phyloP scores from a whole-genome alignment of 2,888 invertebrate genomes.

The Opisthograptis luteolata region DNA sequence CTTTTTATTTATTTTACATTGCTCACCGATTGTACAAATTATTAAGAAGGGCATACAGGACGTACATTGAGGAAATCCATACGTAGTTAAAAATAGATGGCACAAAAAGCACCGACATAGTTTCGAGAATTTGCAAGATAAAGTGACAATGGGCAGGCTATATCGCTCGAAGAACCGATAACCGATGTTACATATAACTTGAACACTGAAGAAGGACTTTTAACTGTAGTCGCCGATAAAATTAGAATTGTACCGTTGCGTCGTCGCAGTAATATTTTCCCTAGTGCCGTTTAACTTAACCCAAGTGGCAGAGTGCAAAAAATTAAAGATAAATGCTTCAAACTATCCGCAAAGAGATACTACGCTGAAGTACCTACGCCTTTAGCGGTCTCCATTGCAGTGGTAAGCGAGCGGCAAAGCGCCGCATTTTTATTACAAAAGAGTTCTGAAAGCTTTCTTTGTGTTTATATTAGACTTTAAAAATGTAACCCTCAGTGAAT shows the following conservation, averaged over 20 bases:
- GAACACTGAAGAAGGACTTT: no score
- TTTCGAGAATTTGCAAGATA: no score
- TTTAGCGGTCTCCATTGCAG: background rate
- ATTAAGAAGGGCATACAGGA: no score
- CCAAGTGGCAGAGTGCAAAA: background rate
- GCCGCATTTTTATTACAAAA: background rate
- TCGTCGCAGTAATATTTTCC: background rate
- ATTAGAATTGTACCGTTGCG: background rate
- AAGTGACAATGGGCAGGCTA: no score
- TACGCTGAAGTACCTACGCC: background rate
- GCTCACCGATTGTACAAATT: no score
- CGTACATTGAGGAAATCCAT: no score
- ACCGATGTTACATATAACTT: no score
- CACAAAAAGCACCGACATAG: no score
- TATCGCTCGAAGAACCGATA: no score
- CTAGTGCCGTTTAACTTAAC: background rate
- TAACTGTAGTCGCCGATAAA: background rate
- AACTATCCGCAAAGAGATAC: background rate
- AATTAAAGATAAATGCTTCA: background rate
- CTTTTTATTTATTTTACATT: no score
- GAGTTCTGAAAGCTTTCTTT: background rate
- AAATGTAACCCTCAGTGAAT: background rate
- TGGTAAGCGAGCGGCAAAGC: slow-evolving; percentile 1
- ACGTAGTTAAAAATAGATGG: no score
- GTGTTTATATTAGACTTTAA: background rate